Percentiles rank a stretch among this genome's conserved stretches.
Evolutionary conservation across 2,888 invertebrate species (phyloP).

Genomic region (Lasioglossum marginatum): DNA sequence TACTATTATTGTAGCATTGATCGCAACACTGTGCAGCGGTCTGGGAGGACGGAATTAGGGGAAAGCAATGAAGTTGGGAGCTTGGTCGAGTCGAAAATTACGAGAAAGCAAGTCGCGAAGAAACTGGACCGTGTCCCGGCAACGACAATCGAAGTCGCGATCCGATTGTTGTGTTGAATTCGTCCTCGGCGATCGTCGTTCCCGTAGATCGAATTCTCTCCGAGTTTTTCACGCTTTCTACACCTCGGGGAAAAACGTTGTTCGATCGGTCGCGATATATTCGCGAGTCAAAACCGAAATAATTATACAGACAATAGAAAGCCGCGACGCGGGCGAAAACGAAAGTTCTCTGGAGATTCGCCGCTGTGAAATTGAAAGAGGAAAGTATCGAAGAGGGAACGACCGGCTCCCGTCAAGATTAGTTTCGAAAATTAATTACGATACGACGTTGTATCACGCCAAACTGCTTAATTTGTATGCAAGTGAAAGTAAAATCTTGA

Average conservation of each 20-base stretch:
- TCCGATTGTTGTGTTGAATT: conserved; percentile 50
- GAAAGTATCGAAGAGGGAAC: conserved; percentile 18
- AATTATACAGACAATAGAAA: conserved; percentile 50
- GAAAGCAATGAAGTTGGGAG: neutral
- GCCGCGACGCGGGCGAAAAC: conserved; percentile 29
- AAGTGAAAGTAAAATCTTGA: neutral
- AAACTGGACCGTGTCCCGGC: conserved; percentile 38
- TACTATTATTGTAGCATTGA: too few species aligned
- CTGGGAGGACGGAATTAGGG: neutral
- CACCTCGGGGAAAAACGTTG: conserved; percentile 14
- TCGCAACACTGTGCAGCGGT: neutral
- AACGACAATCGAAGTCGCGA: conserved; percentile 42
- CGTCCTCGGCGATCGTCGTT: conserved; percentile 20
- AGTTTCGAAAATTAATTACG: conserved; percentile 15
- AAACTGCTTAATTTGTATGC: neutral
- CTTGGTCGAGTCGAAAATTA: conserved; percentile 29
- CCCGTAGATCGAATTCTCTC: conserved; percentile 30
- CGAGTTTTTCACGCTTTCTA: conserved; percentile 60
- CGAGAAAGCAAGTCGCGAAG: conserved; percentile 35
- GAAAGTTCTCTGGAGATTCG: conserved; percentile 27
- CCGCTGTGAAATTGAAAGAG: conserved; percentile 29
- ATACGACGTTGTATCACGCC: neutral
- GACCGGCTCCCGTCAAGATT: conserved; percentile 32
- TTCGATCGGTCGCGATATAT: conserved; percentile 47
- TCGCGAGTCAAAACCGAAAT: conserved; percentile 35